phyloP scores from a whole-genome alignment of 2,888 invertebrate genomes.

The Cactoblastis cactorum region DNA sequence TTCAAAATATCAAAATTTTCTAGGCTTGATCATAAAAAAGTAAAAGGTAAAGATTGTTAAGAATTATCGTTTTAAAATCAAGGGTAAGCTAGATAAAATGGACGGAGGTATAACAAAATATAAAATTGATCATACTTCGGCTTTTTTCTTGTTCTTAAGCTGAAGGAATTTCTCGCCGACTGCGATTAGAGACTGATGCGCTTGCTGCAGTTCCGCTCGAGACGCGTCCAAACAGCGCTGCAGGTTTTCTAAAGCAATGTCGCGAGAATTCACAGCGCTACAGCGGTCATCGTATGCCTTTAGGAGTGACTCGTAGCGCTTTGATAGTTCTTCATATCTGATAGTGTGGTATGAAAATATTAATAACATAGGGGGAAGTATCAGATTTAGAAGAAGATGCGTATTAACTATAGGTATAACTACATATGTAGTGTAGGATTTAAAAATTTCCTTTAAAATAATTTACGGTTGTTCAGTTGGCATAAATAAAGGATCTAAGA shows the following conservation, averaged over 20 bases:
- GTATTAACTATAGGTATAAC: no score
- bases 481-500: no score
- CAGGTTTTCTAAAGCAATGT: slow-evolving; percentile 37
- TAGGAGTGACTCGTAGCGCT: slow-evolving; percentile 52
- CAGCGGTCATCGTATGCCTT: slow-evolving; percentile 52
- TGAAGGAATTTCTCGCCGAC: slow-evolving; percentile 59
- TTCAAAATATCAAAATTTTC: no score
- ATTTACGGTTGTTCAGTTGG: no score
- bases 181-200: slow-evolving; percentile 46
- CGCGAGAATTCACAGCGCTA: slow-evolving; percentile 32
- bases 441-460: no score
- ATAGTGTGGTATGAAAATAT: background rate
- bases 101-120: background rate
- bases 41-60: no score
- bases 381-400: no score
- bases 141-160: slow-evolving; percentile 43
- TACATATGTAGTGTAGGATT: no score
- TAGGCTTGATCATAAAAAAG: no score
- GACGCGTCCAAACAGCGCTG: slow-evolving; percentile 32
- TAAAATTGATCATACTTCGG: slow-evolving; percentile 35
- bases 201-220: slow-evolving; percentile 42
- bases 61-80: no score
- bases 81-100: no score
- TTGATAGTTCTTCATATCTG: slow-evolving; percentile 64
- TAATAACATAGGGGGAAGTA: no score